Conservation (phyloP, 2,888 invertebrate genomes). For the Pseudeuparius sepicola region DNA sequence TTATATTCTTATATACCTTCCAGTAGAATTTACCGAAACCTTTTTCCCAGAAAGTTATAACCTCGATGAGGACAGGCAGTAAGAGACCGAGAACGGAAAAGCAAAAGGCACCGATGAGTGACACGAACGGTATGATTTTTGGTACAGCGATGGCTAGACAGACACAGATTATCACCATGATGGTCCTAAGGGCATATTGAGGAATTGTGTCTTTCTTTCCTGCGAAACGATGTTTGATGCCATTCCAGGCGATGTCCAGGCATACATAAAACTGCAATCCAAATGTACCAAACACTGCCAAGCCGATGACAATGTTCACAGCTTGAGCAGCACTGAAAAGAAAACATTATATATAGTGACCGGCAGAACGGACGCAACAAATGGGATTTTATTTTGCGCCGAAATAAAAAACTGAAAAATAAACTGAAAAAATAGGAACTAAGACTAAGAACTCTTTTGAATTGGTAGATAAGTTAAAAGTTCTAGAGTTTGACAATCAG, state of each 20-base stretch:
- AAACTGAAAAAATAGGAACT: too few species aligned
- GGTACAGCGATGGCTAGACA: slow-evolving; percentile 78
- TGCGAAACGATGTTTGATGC: slow-evolving; percentile 53
- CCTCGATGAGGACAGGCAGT: slow-evolving; percentile 76
- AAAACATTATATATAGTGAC: too few species aligned
- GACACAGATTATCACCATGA: slow-evolving; percentile 59
- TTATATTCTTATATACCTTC: slow-evolving; percentile 67
- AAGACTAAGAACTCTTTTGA: too few species aligned
- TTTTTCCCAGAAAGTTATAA: slow-evolving; percentile 75
- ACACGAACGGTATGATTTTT: slow-evolving; percentile 80
- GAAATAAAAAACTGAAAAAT: too few species aligned
- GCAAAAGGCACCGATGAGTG: slow-evolving; percentile 87
- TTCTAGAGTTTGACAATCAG: too few species aligned
- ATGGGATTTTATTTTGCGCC: too few species aligned
- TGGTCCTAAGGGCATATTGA: slow-evolving; percentile 65
- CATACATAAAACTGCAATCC: slow-evolving; percentile 96
- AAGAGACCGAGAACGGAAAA: slow-evolving; percentile 86
- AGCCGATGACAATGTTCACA: slow-evolving; percentile 75
- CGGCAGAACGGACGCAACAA: too few species aligned
- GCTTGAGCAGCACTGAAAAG: slow-evolving; percentile 67
- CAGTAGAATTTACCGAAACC: slow-evolving; percentile 66
- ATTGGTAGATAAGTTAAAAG: too few species aligned
- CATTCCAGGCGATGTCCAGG: slow-evolving; percentile 83
- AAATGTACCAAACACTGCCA: slow-evolving; percentile 91
- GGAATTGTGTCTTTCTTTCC: slow-evolving; percentile 57